These are phyloP conservation scores for Porites evermanni DNA, from an alignment of 92 coral and sea anemone species.

Conservation along the genomic window DNA sequence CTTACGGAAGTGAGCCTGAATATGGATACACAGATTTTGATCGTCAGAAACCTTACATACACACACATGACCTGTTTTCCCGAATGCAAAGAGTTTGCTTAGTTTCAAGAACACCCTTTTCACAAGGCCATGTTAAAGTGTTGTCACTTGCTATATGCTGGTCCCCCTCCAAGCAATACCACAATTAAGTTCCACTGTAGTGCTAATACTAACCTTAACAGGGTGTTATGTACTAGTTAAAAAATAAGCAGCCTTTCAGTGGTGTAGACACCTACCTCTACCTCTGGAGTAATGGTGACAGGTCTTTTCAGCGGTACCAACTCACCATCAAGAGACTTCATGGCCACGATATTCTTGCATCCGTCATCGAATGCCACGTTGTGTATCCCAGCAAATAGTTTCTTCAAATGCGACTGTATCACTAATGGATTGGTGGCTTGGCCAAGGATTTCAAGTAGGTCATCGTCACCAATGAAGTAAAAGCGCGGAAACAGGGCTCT, in stretches of 20 bases:
- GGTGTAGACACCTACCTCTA: slow-evolving; percentile 73
- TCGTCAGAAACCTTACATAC: neutral
- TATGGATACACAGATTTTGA: neutral
- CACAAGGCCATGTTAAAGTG: too few species aligned
- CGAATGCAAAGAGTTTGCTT: neutral
- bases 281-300: slow-evolving; percentile 94
- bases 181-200: neutral
- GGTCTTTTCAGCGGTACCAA: slow-evolving; percentile 86
- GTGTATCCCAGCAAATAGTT: slow-evolving; percentile 97
- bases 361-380: slow-evolving; percentile 94
- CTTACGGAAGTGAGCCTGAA: neutral
- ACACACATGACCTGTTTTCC: neutral
- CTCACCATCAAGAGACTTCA: slow-evolving; percentile 98
- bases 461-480: slow-evolving; percentile 98
- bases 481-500: slow-evolving; percentile 97
- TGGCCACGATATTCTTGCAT: slow-evolving; percentile 88
- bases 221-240: neutral
- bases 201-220: neutral
- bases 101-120: too few species aligned
- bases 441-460: slow-evolving; percentile 93
- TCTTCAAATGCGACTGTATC: slow-evolving; percentile 97
- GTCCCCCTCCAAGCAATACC: neutral
- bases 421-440: slow-evolving; percentile 97
- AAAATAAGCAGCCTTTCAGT: too few species aligned
- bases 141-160: too few species aligned